These are phyloP conservation scores for Mechanitis mazaeus DNA, from an alignment of 2,888 invertebrate species.

Conservation along the genomic window DNA sequence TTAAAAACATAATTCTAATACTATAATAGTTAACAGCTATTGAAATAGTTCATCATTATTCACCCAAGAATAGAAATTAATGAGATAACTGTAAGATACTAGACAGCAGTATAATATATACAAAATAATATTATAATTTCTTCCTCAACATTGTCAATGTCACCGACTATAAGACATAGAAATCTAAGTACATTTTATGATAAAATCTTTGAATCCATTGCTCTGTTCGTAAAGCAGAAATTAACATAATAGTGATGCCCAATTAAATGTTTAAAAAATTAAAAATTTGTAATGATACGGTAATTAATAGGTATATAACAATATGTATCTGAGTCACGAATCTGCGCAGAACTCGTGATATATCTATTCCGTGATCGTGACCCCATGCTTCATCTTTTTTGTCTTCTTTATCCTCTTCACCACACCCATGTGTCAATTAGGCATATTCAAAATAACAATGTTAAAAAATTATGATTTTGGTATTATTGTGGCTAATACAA, in stretches of 20 bases:
- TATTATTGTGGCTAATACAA: neutral
- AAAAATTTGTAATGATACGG: conserved; percentile 43
- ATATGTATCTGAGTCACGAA: conserved; percentile 36
- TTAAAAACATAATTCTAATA: too few relatives aligned
- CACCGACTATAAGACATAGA: too few relatives aligned
- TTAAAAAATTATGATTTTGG: conserved; percentile 6
- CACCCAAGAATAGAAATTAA: too few relatives aligned
- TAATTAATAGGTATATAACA: conserved; percentile 38
- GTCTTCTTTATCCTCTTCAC: conserved; percentile 29
- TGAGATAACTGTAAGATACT: too few relatives aligned
- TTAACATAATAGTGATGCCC: neutral
- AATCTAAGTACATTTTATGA: too few relatives aligned
- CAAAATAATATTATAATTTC: too few relatives aligned
- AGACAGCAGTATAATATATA: too few relatives aligned
- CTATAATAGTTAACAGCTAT: too few relatives aligned
- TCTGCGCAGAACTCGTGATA: conserved; percentile 47
- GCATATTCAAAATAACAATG: conserved; percentile 32
- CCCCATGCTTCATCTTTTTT: conserved; percentile 36
- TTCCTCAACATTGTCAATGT: too few relatives aligned
- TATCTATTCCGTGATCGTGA: conserved; percentile 63
- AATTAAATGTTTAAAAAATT: conserved; percentile 31
- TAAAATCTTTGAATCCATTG: too few relatives aligned
- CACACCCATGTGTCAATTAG: conserved; percentile 37
- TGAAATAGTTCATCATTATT: too few relatives aligned
- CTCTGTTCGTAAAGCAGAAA: neutral